Evolutionary conservation across 2,113 vertebrate species (phyloP).

Genomic region (Coryphaenoides rupestris): DNA sequence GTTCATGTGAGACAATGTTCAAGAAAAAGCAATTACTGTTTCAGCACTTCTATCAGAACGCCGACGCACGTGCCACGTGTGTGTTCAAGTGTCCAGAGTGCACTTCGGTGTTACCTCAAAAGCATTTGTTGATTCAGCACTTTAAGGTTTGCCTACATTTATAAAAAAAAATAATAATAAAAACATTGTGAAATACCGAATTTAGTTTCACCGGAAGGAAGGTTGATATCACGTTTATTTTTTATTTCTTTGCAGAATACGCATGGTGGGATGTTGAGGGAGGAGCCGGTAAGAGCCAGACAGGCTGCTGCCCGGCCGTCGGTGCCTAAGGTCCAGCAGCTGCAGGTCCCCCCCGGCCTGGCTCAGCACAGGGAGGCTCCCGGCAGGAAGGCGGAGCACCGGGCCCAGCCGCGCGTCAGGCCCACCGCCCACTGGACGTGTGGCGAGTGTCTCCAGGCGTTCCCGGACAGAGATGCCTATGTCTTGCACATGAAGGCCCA

Average conservation of each 20-base stretch:
- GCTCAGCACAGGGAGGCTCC: constrained; percentile 37
- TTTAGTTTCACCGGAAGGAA: too few relatives aligned
- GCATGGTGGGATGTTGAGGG: constrained; percentile 76
- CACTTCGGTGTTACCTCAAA: constrained; percentile 87
- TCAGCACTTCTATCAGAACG: constrained; percentile 91
- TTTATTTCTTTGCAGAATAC: constrained; percentile 64
- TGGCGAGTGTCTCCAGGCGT: constrained; percentile 85
- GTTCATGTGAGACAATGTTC: constrained; percentile 91
- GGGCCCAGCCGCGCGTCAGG: constrained; percentile 68
- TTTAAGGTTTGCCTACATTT: constrained; percentile 89
- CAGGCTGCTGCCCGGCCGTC: constrained; percentile 20
- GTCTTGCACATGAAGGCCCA: constrained; percentile 88
- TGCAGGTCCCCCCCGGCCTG: constrained; percentile 41
- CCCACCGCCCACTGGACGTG: constrained; percentile 87
- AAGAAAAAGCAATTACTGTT: constrained; percentile 89
- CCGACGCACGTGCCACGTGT: constrained; percentile 76
- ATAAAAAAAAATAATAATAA: too few relatives aligned
- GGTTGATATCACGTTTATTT: neutral
- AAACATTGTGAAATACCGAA: too few relatives aligned
- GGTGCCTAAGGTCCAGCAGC: constrained; percentile 34
- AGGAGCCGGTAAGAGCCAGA: constrained; percentile 68
- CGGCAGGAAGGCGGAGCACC: constrained; percentile 59
- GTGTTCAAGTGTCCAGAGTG: constrained; percentile 96
- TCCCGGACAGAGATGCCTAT: constrained; percentile 87
- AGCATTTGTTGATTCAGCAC: constrained; percentile 87